Percentiles rank a stretch among this genome's conserved stretches.
phyloP scores from a whole-genome alignment of 2,888 invertebrate genomes.

The Elmis aenea region DNA sequence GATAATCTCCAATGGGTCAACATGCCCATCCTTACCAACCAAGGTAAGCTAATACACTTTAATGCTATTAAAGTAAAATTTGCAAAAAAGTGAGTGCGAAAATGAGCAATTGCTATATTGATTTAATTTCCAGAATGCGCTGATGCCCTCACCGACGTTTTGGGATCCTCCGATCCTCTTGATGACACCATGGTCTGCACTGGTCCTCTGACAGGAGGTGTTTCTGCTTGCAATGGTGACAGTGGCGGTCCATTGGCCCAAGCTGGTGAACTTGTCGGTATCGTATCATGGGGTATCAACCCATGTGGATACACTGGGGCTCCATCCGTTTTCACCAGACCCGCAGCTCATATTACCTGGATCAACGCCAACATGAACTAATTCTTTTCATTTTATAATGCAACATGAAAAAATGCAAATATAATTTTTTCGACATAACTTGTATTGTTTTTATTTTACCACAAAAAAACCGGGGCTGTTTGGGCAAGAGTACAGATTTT shows the following conservation, averaged over 20 bases:
- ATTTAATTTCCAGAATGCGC: slow-evolving; percentile 47
- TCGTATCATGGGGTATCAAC: slow-evolving; percentile 52
- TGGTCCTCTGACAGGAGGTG: slow-evolving; percentile 47
- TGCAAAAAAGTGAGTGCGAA: no score
- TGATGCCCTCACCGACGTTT: slow-evolving; percentile 39
- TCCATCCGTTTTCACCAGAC: slow-evolving; percentile 50
- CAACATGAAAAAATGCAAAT: no score
- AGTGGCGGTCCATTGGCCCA: slow-evolving; percentile 51
- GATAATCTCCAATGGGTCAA: background rate
- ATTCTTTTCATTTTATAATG: no score
- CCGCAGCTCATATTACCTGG: no score
- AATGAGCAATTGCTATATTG: no score
- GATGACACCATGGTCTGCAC: slow-evolving; percentile 51
- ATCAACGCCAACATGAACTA: no score
- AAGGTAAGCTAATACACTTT: no score
- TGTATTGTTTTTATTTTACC: no score
- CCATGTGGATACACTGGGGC: slow-evolving; percentile 51
- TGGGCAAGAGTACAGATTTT: no score
- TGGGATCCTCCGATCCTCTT: slow-evolving; percentile 43
- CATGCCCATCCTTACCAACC: slow-evolving; percentile 9
- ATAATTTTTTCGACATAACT: no score
- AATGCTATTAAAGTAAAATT: no score
- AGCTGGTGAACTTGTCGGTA: slow-evolving; percentile 40
- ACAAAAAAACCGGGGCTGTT: no score
- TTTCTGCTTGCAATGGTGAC: slow-evolving; percentile 54